Base-by-base conservation (phyloP, 1,140 invertebrate genomes). In the Asbolus verrucosus region DNA sequence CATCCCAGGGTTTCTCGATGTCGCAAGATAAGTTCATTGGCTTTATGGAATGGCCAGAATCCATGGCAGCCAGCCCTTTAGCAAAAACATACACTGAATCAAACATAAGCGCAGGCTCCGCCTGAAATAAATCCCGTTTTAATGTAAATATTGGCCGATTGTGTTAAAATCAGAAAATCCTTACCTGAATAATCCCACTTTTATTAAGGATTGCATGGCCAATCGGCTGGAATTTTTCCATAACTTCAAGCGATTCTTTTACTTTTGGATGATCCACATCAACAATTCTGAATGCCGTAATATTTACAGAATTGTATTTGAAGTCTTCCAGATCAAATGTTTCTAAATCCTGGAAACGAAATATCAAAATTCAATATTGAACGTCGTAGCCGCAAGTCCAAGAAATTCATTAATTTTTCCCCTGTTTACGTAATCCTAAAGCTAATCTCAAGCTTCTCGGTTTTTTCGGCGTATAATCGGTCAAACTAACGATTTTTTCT, bases 271-370 rank as follows among this genome's bases (percentile, higher is more conserved):
- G 89, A 16, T 91, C 91, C 0, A 91, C 85, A 81, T 96, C 93
- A 1, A 96, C 92, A 63, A 97, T 82, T 59, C 94, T 85, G 83
- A 94, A 97, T 3, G 94, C 92, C 33, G 94, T 96, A 84, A 97
- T 96, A 81, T 97, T 97, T 8, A 96, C 94, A 65, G 90, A 91
- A 82, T 96, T 96, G 84, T 96, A 96, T 79, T 94, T 94, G 83
- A 97, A 96, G 80, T 97, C 94, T 82, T 96, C 94, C 65, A 97
- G 82, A 82, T 96, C 94, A 76, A 95, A 95, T 8, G 92, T 90
- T 82, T 95, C 94, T 77, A 95, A 89, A 82, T 96, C 92, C 93
- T 94, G 81, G 4, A 54, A 24, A 24, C 14, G 13, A 27, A 54
- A 50, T 18, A 24, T 18, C 43, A 21, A 50, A 13, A 24, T n/a